phyloP scores from a whole-genome alignment of 2,888 invertebrate species.

The Fissipunctia ypsillon region DNA sequence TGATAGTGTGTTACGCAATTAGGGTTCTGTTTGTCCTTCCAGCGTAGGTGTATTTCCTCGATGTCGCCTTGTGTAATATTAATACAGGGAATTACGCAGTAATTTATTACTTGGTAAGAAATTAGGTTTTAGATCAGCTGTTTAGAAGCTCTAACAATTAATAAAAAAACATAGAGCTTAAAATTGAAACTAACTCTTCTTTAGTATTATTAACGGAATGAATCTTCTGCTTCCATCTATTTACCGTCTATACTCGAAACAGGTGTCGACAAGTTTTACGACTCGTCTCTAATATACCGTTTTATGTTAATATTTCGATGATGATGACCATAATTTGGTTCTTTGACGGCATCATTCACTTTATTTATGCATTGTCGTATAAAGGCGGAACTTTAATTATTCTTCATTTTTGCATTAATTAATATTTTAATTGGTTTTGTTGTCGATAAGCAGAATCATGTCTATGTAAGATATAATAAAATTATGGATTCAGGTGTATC shows the following conservation, averaged over 20 bases:
- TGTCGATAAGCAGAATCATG: neutral
- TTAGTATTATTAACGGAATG: neutral
- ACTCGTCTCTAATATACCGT: conserved; percentile 20
- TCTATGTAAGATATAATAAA: neutral
- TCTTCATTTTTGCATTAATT: neutral
- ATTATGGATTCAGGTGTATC: neutral
- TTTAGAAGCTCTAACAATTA: too few species aligned
- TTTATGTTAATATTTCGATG: conserved; percentile 32
- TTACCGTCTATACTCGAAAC: neutral
- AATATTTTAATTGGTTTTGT: neutral
- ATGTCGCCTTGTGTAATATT: too few species aligned
- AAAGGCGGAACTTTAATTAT: conserved; percentile 1
- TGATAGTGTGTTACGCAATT: too few species aligned
- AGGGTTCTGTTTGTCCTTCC: too few species aligned
- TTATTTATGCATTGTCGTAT: conserved; percentile 3
- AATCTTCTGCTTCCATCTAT: conserved; percentile 3
- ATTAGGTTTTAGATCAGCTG: too few species aligned
- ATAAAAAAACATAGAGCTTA: too few species aligned
- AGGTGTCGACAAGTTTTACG: conserved; percentile 50
- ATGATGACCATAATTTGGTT: neutral
- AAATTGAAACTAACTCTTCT: too few species aligned
- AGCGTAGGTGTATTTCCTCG: too few species aligned
- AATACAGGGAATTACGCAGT: too few species aligned
- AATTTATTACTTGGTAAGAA: too few species aligned
- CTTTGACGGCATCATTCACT: conserved; percentile 24